These are phyloP conservation scores for Cathartes aura DNA, from an alignment of 2,113 vertebrate genomes.

Conservation along the genomic window DNA sequence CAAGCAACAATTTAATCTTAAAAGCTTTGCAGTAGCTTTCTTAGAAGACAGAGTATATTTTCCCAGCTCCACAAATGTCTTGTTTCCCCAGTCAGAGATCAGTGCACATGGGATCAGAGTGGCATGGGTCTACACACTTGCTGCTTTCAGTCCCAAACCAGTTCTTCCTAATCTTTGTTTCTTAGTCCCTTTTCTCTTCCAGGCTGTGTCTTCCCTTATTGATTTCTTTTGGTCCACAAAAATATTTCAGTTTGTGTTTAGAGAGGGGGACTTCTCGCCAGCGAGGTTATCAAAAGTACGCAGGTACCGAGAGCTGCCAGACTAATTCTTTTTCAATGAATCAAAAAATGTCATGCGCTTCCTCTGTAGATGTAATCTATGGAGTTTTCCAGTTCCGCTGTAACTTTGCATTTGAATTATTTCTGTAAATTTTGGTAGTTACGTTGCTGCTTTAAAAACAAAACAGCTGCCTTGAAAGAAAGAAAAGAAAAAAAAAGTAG, in stretches of 20 bases:
- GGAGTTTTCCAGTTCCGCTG: not conserved
- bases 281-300: not conserved
- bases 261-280: not conserved
- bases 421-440: not conserved
- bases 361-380: not conserved
- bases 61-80: not conserved
- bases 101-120: not conserved
- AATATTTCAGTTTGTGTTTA: not conserved
- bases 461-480: not conserved
- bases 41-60: not conserved
- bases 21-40: not conserved
- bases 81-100: not conserved
- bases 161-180: not conserved
- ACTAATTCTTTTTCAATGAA: not conserved
- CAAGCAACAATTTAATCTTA: not conserved
- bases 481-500: not conserved
- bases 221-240: not conserved
- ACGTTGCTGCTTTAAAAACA: not conserved
- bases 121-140: not conserved
- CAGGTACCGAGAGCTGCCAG: not conserved
- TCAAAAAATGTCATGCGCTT: not conserved
- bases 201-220: not conserved
- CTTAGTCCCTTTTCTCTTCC: not conserved
- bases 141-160: not conserved
- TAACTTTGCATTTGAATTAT: not conserved